phyloP scores from a whole-genome alignment of 1,140 invertebrate species.

The Psilanteris sp. region DNA sequence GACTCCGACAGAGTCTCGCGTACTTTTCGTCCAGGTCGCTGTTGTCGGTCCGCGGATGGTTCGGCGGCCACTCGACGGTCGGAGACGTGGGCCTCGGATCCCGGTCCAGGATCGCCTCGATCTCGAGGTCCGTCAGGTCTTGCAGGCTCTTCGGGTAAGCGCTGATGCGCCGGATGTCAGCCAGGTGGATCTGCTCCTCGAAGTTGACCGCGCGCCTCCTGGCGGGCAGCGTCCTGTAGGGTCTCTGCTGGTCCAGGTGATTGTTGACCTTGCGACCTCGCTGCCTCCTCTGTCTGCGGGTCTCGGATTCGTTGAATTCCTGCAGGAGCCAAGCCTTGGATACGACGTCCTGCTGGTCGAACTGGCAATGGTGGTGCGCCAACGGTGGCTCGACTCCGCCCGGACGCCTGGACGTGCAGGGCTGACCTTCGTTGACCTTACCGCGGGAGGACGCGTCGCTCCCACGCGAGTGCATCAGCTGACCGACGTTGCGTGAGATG shows the following conservation, averaged over 20 bases:
- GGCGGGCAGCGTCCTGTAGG: constrained; percentile 65
- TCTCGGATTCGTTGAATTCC: constrained; percentile 22
- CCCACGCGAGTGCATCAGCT: constrained; percentile 65
- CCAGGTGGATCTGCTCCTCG: constrained; percentile 63
- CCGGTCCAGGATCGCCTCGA: constrained; percentile 68
- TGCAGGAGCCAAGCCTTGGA: constrained; percentile 35
- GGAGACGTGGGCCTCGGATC: constrained; percentile 55
- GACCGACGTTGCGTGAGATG: constrained; percentile 68
- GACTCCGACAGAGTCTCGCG: constrained; percentile 66
- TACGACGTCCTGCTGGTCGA: constrained; percentile 4
- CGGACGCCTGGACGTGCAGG: constrained; percentile 1
- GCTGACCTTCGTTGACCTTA: constrained; percentile 16
- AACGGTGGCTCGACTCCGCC: background rate
- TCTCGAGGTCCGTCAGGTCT: constrained; percentile 73
- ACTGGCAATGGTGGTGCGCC: background rate
- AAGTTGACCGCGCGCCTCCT: constrained; percentile 65
- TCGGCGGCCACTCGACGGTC: constrained; percentile 7
- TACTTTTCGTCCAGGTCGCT: constrained; percentile 66
- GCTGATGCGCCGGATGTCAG: constrained; percentile 59
- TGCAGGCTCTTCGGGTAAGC: constrained; percentile 72
- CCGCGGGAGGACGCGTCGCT: constrained; percentile 19
- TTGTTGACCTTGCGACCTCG: constrained; percentile 1
- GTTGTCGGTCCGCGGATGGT: constrained; percentile 11
- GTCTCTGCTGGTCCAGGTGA: constrained; percentile 8
- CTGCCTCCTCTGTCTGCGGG: background rate